phyloP scores from a whole-genome alignment of 92 coral and sea anemone genomes.

The Zoanthus solanderi region DNA sequence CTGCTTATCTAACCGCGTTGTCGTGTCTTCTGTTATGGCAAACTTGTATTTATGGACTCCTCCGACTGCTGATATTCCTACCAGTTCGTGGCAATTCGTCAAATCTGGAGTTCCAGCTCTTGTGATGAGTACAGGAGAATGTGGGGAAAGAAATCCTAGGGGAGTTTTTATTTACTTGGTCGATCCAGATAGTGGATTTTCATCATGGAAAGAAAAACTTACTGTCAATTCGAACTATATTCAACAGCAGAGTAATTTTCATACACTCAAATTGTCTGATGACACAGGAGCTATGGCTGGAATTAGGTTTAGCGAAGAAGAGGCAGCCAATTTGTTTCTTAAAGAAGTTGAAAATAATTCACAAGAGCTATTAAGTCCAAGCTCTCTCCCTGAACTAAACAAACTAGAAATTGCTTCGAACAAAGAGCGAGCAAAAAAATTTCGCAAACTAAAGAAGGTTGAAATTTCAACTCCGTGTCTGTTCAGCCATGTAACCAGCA shows the following conservation, averaged over 20 bases:
- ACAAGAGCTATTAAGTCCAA: conserved; percentile 66
- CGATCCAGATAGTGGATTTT: conserved; percentile 92
- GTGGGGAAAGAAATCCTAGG: conserved; percentile 94
- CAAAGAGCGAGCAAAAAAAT: conserved; percentile 82
- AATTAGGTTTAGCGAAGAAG: conserved; percentile 88
- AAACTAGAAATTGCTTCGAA: conserved; percentile 62
- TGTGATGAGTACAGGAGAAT: conserved; percentile 85
- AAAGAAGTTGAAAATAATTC: conserved; percentile 83
- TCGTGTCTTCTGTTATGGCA: conserved; percentile 88
- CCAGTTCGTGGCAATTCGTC: conserved; percentile 84
- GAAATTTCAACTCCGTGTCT: conserved; percentile 98
- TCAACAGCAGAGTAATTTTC: conserved; percentile 92
- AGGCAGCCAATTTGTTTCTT: conserved; percentile 79
- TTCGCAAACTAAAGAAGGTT: conserved; percentile 92
- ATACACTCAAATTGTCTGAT: conserved; percentile 81
- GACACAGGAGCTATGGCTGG: conserved; percentile 97
- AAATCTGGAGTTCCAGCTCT: conserved; percentile 94
- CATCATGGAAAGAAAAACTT: conserved; percentile 91
- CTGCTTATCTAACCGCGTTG: conserved; percentile 95
- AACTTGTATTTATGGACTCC: conserved; percentile 87
- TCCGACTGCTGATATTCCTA: conserved; percentile 70
- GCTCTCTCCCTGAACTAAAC: conserved; percentile 82
- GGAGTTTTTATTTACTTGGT: conserved; percentile 86
- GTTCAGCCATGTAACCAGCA: conserved; percentile 97
- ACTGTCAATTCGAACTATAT: conserved; percentile 84